A percentile compares a stretch with the other conserved stretches of the same genome.
Evolutionary conservation across 2,113 vertebrate genomes (phyloP).

Genomic region (Mesoclemmys tuberculata): DNA sequence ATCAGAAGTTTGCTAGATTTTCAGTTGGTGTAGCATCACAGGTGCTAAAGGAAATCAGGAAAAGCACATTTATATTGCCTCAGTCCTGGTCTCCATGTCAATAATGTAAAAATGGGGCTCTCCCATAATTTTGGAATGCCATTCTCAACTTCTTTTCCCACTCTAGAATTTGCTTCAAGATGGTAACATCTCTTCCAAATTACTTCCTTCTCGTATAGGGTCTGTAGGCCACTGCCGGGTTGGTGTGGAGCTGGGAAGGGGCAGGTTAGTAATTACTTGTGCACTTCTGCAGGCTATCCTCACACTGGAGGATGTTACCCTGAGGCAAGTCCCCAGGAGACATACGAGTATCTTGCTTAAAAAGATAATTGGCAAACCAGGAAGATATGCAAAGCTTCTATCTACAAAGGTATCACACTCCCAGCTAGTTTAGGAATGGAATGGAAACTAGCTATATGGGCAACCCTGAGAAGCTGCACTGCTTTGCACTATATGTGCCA

Average conservation of each 20-base stretch:
- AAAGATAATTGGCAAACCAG: not conserved
- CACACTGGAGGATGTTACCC: not conserved
- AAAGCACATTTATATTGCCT: not conserved
- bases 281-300: not conserved
- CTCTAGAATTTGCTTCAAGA: not conserved
- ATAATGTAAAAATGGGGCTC: not conserved
- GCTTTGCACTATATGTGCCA: not conserved
- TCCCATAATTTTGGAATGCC: not conserved
- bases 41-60: not conserved
- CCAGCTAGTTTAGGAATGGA: not conserved
- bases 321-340: not conserved
- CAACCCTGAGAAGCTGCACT: not conserved
- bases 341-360: not conserved
- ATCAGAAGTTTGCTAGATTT: not conserved
- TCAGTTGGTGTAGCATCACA: not conserved
- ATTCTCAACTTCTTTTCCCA: not conserved
- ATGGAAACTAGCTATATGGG: not conserved
- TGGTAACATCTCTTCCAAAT: too few species aligned
- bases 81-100: not conserved
- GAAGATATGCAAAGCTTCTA: not conserved
- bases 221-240: too few species aligned
- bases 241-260: not conserved
- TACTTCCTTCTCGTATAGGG: too few species aligned
- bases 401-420: not conserved
- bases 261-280: not conserved